These are phyloP conservation scores for Micromys minutus DNA, from an alignment of 2,113 vertebrate genomes.

Conservation along the genomic window DNA sequence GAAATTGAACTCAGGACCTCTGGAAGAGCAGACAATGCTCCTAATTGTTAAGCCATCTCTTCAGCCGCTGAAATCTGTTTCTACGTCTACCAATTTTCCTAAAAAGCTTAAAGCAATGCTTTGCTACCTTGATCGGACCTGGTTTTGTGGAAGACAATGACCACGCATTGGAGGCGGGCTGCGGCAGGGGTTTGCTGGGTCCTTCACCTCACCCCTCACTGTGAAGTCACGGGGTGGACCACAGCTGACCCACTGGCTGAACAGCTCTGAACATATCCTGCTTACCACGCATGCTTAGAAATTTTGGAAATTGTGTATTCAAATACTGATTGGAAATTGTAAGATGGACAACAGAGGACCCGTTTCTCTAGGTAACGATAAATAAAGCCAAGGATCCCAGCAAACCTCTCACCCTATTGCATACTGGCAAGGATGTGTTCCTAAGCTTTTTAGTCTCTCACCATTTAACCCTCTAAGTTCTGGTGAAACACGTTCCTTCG, in stretches of 20 bases:
- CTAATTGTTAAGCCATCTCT: too few relatives aligned
- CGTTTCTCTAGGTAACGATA: not conserved
- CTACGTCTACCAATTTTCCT: conserved; percentile 28
- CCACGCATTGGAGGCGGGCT: not conserved
- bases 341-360: not conserved
- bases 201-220: not conserved
- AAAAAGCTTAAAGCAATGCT: conserved; percentile 24
- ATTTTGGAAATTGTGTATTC: not conserved
- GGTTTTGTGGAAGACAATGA: not conserved
- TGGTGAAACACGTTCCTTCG: not conserved
- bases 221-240: not conserved
- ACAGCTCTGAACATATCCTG: not conserved
- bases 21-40: too few relatives aligned
- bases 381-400: not conserved
- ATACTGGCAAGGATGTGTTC: not conserved
- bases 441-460: not conserved
- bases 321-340: not conserved
- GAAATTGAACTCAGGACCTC: too few relatives aligned
- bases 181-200: not conserved
- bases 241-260: not conserved
- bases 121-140: not conserved
- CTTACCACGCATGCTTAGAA: not conserved
- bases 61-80: too few relatives aligned
- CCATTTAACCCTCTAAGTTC: not conserved
- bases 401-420: not conserved